Percentiles rank a stretch among this genome's conserved stretches.
Conservation (phyloP, 2,113 vertebrate genomes). For the Camelus bactrianus region DNA sequence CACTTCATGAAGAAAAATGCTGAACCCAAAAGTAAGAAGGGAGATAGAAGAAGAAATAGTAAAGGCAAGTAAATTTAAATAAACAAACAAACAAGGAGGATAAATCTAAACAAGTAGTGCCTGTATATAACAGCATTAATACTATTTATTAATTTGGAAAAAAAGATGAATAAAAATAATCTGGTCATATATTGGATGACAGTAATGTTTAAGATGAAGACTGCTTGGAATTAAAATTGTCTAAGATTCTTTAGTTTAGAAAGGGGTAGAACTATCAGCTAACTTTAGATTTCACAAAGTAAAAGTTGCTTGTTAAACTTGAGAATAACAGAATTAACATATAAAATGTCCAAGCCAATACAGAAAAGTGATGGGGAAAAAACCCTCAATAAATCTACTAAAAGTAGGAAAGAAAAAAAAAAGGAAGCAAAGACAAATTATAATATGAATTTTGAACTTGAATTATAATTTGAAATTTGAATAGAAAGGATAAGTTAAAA, state of each 20-base stretch:
- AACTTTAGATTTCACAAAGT: neutral
- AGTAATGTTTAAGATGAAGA: neutral
- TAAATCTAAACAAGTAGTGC: neutral
- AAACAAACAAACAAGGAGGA: neutral
- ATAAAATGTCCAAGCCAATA: neutral
- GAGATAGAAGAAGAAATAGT: neutral
- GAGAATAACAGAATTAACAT: neutral
- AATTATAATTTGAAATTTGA: neutral
- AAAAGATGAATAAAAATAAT: conserved; percentile 16
- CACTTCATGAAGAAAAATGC: neutral
- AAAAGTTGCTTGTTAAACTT: neutral
- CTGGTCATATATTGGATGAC: neutral
- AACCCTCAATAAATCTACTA: neutral
- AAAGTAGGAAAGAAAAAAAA: neutral
- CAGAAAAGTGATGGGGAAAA: neutral
- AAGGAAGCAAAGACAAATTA: neutral
- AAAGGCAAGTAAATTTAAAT: neutral
- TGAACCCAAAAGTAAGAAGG: neutral
- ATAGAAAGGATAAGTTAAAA: neutral
- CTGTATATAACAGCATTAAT: neutral
- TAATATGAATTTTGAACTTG: neutral
- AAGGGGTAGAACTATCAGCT: neutral
- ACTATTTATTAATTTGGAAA: neutral
- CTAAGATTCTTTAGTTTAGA: neutral
- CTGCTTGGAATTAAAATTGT: neutral